These are phyloP conservation scores for Leuciscus waleckii DNA, from an alignment of 2,797 vertebrate genomes.

Conservation along the genomic window DNA sequence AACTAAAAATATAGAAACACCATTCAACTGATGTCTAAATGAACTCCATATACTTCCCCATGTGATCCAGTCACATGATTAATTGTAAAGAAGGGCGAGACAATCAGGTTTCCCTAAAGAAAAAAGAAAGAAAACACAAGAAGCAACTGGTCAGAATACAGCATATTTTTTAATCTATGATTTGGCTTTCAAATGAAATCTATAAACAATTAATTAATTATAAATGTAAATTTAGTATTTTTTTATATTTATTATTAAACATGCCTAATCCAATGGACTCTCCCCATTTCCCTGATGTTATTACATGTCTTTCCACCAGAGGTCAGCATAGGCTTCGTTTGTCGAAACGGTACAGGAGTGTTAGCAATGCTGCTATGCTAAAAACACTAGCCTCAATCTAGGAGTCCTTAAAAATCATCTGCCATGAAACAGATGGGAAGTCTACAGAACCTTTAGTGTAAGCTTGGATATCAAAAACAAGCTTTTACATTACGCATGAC, in stretches of 20 bases:
- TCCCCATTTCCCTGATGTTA: neutral
- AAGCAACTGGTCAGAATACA: conserved; percentile 3
- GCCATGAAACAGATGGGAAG: conserved; percentile 39
- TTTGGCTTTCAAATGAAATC: neutral
- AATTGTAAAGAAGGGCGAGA: conserved; percentile 82
- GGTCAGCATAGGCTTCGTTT: conserved; percentile 45
- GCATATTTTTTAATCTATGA: neutral
- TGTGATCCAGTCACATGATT: conserved; percentile 97
- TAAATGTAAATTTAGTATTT: neutral
- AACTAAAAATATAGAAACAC: conserved; percentile 91
- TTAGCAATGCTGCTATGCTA: conserved; percentile 9
- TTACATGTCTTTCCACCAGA: conserved; percentile 45
- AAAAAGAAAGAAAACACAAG: neutral
- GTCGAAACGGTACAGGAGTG: neutral
- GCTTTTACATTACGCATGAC: conserved; percentile 1
- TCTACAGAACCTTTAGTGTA: conserved; percentile 26
- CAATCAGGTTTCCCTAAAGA: conserved; percentile 56
- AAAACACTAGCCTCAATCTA: conserved; percentile 38
- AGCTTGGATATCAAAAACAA: conserved; percentile 32
- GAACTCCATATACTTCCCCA: conserved; percentile 86
- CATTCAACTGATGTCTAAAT: conserved; percentile 98
- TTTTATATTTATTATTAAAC: neutral
- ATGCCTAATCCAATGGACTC: neutral
- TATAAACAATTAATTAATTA: neutral
- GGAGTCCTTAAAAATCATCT: conserved; percentile 47